Evolutionary conservation across 2,888 invertebrate species (phyloP).

Genomic region (Orthosia cruda): DNA sequence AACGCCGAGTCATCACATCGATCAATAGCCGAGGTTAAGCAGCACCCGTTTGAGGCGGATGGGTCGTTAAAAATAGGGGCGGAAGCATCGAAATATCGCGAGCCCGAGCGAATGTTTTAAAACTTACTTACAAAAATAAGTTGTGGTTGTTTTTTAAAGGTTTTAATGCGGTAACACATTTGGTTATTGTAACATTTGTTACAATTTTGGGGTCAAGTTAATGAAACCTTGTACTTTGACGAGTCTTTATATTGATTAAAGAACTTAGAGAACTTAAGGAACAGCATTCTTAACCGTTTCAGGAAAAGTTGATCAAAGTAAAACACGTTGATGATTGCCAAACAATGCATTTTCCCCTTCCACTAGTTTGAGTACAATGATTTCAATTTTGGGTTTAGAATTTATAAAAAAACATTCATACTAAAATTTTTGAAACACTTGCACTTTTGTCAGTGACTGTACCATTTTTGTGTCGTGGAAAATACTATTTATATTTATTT

Average conservation of each 20-base stretch:
- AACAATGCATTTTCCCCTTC: too few relatives aligned
- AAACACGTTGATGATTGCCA: too few relatives aligned
- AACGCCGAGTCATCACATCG: conserved; percentile 63
- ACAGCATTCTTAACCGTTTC: too few relatives aligned
- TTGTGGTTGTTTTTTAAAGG: conserved; percentile 14
- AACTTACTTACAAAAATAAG: neutral
- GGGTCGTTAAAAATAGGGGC: conserved; percentile 47
- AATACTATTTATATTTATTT: neutral
- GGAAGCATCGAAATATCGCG: conserved; percentile 35
- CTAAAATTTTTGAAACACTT: neutral
- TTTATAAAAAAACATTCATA: too few relatives aligned
- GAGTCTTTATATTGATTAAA: neutral
- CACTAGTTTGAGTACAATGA: too few relatives aligned
- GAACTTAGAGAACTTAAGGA: neutral
- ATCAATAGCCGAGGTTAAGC: conserved; percentile 67
- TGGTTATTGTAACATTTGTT: neutral
- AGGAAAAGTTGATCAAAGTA: too few relatives aligned
- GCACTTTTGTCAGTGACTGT: neutral
- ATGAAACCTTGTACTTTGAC: neutral
- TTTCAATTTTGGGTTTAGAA: too few relatives aligned
- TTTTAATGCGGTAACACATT: neutral
- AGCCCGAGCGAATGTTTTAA: conserved; percentile 17
- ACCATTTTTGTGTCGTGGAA: neutral
- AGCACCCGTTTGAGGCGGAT: conserved; percentile 41
- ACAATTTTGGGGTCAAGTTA: neutral